Evolutionary conservation across 2,113 vertebrate genomes (phyloP).

Genomic region (Gallinago paraguaiae): DNA sequence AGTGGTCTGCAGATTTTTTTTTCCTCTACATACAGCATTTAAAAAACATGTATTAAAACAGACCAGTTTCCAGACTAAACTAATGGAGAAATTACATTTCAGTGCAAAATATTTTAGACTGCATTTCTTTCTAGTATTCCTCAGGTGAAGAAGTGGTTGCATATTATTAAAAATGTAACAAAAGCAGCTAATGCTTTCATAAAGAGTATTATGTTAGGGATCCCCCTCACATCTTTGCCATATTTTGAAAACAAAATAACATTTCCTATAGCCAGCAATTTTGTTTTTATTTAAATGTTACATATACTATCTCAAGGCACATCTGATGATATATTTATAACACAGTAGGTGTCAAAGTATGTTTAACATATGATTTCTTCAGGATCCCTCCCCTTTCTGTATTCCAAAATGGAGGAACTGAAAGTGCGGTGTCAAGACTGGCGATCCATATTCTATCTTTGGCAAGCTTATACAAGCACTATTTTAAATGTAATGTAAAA

Average conservation of each 20-base stretch:
- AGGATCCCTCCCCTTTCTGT: conserved; percentile 87
- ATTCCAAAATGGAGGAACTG: conserved; percentile 90
- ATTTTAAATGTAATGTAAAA: conserved; percentile 90
- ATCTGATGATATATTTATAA: conserved; percentile 96
- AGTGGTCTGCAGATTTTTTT: conserved; percentile 78
- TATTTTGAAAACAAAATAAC: conserved; percentile 89
- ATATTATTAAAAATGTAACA: conserved; percentile 98
- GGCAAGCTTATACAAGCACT: conserved; percentile 99
- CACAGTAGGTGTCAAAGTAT: conserved; percentile 89
- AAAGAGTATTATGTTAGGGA: conserved; percentile 87
- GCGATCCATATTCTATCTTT: conserved; percentile 97
- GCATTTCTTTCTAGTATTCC: conserved; percentile 89
- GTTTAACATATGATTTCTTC: conserved; percentile 84
- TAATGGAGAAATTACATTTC: conserved; percentile 94
- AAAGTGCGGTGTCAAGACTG: conserved; percentile 92
- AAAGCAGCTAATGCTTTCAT: conserved; percentile 98
- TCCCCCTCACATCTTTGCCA: conserved; percentile 81
- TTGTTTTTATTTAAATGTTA: conserved; percentile 88
- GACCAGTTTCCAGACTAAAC: conserved; percentile 94
- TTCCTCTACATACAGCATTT: conserved; percentile 85
- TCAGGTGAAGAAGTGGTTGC: conserved; percentile 98
- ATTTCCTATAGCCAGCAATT: conserved; percentile 94
- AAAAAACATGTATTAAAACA: conserved; percentile 87
- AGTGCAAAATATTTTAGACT: conserved; percentile 98
- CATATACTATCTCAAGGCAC: conserved; percentile 99